Base-by-base conservation (phyloP, 2,888 invertebrate genomes). In the Ectemnius cavifrons region DNA sequence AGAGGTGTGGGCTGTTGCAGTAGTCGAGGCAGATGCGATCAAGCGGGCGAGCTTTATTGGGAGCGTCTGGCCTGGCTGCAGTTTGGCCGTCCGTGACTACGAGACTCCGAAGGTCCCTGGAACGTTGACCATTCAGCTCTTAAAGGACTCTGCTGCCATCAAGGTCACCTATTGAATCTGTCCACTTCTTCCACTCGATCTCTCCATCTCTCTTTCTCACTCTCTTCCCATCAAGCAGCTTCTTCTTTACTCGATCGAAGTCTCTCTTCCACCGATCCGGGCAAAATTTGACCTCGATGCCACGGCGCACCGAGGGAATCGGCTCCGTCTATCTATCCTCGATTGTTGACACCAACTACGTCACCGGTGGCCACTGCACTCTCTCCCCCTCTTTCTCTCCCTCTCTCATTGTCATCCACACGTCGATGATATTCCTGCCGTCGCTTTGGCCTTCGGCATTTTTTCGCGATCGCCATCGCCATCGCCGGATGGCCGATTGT, bases 91-190 rank as follows among this genome's bases (percentile, higher is more conserved):
- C 85, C 87, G 74, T 86, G 87, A 85, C 87, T 84, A 87, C 84
- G 78, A 80, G 83, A 81, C 83, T 81, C 73, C 85, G 88, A 89
- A 89, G 89, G 89, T 87, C 88, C 86, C 85, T 79, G 86, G 88
- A 89, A 88, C 89, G 86, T 89, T 89, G 89, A 89, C 89, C 89
- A 89, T 87, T 87, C 86, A 85, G 85, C 82, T 86, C 85, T 88
- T 84, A 85, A 87, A 88, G 86, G 85, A 86, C 81, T 82, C 83
- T 16, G 14, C 68, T 60, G 77, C 80, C 82, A 80, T 83, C 88
- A 88, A 88, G 88, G 88, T 87, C 87, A 86, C 83, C 85, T 79
- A 86, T 79, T 81, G 73, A 78, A 75, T 75, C 77, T 73, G 72
- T 77, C 71, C 80, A 70, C 72, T 71, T 76, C 60, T 65, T 77